phyloP scores from a whole-genome alignment of 2,113 vertebrate genomes.

The Pangasianodon gigas region DNA sequence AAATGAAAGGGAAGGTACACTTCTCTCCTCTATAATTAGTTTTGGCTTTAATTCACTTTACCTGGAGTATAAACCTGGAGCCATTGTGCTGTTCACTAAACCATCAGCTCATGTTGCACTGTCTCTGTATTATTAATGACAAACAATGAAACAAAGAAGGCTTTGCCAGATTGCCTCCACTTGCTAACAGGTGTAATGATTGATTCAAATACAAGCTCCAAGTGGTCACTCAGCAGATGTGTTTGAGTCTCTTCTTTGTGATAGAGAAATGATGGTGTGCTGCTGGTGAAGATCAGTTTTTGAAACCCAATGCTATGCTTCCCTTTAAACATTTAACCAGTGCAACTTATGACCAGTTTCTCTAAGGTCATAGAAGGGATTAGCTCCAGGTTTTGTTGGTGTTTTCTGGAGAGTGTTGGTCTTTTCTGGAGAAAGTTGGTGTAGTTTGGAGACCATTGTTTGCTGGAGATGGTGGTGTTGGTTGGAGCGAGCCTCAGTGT shows the following conservation, averaged over 20 bases:
- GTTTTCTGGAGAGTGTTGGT: neutral
- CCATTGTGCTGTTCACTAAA: conserved; percentile 1
- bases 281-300: neutral
- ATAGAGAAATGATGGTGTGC: neutral
- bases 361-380: neutral
- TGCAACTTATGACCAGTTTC: neutral
- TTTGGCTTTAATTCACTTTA: conserved; percentile 11
- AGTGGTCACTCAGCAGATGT: neutral
- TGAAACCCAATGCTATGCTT: neutral
- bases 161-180: neutral
- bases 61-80: neutral
- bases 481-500: neutral
- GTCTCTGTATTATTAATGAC: conserved; percentile 13
- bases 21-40: neutral
- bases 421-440: neutral
- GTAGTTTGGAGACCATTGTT: neutral
- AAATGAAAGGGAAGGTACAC: neutral
- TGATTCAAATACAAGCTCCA: neutral
- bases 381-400: neutral
- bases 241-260: neutral
- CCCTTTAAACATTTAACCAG: neutral
- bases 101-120: neutral
- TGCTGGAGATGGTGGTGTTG: neutral
- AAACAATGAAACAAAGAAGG: conserved; percentile 30
- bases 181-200: neutral